These are phyloP conservation scores for Microtus richardsoni DNA, from an alignment of 2,113 vertebrate genomes.

Conservation along the genomic window DNA sequence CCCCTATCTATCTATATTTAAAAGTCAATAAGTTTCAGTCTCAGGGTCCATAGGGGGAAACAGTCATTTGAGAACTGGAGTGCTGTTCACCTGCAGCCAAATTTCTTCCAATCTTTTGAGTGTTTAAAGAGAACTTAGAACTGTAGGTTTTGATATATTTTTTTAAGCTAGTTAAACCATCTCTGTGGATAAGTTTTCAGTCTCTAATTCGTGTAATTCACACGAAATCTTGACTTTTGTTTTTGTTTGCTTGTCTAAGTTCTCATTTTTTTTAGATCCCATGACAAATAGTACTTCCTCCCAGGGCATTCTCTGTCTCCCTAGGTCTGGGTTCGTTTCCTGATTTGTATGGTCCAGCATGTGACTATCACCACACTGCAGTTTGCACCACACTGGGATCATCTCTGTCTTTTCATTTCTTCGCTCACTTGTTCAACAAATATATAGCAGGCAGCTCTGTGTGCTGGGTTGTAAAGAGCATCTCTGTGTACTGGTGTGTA, in stretches of 20 bases:
- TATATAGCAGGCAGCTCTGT: background rate
- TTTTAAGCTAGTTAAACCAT: background rate
- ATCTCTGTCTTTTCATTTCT: background rate
- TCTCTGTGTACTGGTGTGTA: too few species aligned
- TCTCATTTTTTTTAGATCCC: background rate
- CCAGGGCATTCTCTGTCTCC: background rate
- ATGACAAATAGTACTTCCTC: background rate
- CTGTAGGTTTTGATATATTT: background rate
- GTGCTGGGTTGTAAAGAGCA: background rate
- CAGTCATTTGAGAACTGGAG: background rate
- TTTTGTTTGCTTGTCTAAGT: background rate
- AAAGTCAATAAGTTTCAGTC: background rate
- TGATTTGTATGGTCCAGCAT: rapidly evolving
- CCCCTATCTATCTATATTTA: too few species aligned
- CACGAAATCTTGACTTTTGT: background rate
- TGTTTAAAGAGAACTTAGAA: background rate
- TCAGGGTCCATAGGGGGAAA: background rate
- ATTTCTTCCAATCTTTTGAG: background rate
- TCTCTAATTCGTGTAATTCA: background rate
- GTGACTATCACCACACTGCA: background rate
- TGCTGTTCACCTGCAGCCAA: background rate
- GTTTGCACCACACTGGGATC: background rate
- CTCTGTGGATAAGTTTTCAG: background rate
- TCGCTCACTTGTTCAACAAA: background rate
- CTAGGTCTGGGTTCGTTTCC: background rate